Evolutionary conservation across 2,888 invertebrate species (phyloP).

Genomic region (Drosophila infuscata): DNA sequence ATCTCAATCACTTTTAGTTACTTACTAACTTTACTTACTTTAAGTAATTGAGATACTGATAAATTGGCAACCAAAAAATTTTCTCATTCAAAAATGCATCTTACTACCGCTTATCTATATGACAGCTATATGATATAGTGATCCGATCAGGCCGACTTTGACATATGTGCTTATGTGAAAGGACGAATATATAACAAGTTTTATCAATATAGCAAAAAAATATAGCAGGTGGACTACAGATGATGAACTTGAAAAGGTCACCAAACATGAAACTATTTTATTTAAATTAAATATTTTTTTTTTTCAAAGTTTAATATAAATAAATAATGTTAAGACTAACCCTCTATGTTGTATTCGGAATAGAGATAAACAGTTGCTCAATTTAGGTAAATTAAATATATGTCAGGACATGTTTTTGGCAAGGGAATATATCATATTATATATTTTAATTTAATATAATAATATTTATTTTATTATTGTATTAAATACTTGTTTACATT

Average conservation of each 20-base stretch:
- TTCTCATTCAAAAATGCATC: accelerated
- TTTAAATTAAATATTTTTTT: background rate
- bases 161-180: background rate
- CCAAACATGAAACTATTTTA: background rate
- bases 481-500: no score
- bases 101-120: background rate
- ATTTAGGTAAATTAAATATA: background rate
- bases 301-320: background rate
- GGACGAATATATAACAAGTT: background rate
- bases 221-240: background rate
- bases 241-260: background rate
- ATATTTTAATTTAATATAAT: no score
- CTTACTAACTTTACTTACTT: background rate
- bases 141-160: background rate
- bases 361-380: background rate
- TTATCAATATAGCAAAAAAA: background rate
- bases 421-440: background rate
- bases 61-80: accelerated
- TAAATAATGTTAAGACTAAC: background rate
- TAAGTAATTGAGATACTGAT: accelerated
- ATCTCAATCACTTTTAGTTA: background rate
- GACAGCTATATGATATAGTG: background rate
- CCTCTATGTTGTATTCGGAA: background rate
- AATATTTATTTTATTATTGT: no score
- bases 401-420: background rate